Evolutionary conservation across 2,113 vertebrate genomes (phyloP).

Genomic region (Crotalus horridus): DNA sequence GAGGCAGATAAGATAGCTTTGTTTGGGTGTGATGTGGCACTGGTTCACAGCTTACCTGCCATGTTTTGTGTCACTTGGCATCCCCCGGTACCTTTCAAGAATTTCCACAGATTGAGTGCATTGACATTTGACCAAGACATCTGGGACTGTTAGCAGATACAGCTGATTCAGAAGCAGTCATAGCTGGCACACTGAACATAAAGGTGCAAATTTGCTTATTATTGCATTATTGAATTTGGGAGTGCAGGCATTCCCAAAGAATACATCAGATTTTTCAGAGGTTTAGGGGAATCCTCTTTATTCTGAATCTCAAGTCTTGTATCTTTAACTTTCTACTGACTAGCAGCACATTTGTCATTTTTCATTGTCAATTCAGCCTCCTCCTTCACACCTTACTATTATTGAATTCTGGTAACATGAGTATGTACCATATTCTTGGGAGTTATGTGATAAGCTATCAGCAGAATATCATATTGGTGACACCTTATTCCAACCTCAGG

Average conservation of each 20-base stretch:
- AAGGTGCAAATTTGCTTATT: background rate
- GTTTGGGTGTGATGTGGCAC: background rate
- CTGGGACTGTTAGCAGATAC: background rate
- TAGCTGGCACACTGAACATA: background rate
- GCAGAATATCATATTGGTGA: background rate
- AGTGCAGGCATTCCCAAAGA: background rate
- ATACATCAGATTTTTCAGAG: background rate
- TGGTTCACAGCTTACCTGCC: background rate
- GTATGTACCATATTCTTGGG: background rate
- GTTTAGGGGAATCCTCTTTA: background rate
- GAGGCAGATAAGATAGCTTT: background rate
- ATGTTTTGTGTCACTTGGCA: background rate
- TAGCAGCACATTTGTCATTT: background rate
- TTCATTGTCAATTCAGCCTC: background rate
- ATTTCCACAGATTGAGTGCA: background rate
- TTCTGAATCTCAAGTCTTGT: background rate
- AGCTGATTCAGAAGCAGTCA: background rate
- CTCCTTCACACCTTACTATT: background rate
- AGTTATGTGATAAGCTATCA: background rate
- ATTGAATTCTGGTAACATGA: background rate
- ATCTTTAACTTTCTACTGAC: background rate
- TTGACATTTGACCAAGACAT: background rate
- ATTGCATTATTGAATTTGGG: background rate
- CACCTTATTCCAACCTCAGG: background rate
- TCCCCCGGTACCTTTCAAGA: background rate